Evolutionary conservation across 2,888 invertebrate species (phyloP).

Genomic region (Drosophila monieri): DNA sequence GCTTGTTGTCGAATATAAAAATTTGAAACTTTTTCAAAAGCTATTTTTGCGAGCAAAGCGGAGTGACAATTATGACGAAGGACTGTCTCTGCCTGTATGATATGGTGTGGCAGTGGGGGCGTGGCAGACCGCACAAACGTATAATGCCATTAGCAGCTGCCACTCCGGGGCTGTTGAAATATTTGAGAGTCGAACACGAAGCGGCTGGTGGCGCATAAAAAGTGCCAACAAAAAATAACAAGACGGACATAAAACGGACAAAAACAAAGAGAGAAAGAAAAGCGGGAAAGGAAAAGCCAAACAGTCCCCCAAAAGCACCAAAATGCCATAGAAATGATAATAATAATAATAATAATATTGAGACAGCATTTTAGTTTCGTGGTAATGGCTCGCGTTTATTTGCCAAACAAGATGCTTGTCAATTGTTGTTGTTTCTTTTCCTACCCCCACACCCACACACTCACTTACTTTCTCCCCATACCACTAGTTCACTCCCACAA

Average conservation of each 20-base stretch:
- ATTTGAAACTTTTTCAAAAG: slow-evolving; percentile 51
- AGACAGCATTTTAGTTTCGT: slow-evolving; percentile 73
- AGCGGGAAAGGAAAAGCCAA: slow-evolving; percentile 17
- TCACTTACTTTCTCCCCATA: background rate
- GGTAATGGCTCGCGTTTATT: slow-evolving; percentile 58
- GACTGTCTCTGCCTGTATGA: background rate
- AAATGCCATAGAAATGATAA: slow-evolving; percentile 34
- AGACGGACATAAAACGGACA: background rate
- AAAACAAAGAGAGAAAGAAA: background rate
- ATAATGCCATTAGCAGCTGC: slow-evolving; percentile 79
- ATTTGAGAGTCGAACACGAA: slow-evolving; percentile 65
- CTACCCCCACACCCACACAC: no score
- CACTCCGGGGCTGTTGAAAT: slow-evolving; percentile 65
- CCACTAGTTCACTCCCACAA: background rate
- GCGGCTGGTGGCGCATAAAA: slow-evolving; percentile 39
- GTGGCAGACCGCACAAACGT: slow-evolving; percentile 39
- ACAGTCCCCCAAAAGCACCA: background rate
- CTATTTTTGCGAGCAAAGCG: no score
- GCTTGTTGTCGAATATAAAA: slow-evolving; percentile 32
- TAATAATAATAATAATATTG: slow-evolving; percentile 54
- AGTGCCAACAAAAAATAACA: slow-evolving; percentile 22
- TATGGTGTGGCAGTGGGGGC: background rate
- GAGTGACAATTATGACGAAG: slow-evolving; percentile 13
- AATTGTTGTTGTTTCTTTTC: slow-evolving; percentile 30
- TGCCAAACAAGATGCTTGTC: slow-evolving; percentile 57